Evolutionary conservation across 2,797 vertebrate species (phyloP).

Genomic region (Microhierax caerulescens): DNA sequence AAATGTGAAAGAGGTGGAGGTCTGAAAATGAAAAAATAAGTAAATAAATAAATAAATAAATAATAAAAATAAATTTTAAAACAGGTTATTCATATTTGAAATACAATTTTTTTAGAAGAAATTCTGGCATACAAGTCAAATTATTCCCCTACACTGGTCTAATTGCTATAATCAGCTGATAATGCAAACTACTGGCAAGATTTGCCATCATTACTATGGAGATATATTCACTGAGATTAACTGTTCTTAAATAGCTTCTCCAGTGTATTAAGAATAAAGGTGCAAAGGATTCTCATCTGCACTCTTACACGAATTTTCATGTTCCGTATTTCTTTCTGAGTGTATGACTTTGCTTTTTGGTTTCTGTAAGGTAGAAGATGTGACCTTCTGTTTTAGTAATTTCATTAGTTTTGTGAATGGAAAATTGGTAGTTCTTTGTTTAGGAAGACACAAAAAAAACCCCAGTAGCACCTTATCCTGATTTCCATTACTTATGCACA

Average conservation of each 20-base stretch:
- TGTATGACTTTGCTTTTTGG: background rate
- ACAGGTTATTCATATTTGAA: background rate
- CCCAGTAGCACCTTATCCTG: rapidly evolving
- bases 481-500: background rate
- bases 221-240: conserved; percentile 8
- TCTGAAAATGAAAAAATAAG: background rate
- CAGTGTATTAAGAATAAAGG: background rate
- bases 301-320: background rate
- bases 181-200: background rate
- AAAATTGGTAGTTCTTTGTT: background rate
- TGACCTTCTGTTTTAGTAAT: background rate
- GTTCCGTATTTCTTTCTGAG: background rate
- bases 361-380: background rate
- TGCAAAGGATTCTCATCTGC: background rate
- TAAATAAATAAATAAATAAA: background rate
- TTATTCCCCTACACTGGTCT: background rate
- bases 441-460: background rate
- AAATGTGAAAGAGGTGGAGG: background rate
- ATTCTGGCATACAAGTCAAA: background rate
- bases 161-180: conserved; percentile 36
- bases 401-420: background rate
- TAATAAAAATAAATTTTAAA: background rate
- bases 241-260: conserved; percentile 1
- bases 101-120: background rate
- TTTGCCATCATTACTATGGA: conserved; percentile 24